Evolutionary conservation across 2,797 vertebrate species (phyloP).

Genomic region (Discoglossus pictus): DNA sequence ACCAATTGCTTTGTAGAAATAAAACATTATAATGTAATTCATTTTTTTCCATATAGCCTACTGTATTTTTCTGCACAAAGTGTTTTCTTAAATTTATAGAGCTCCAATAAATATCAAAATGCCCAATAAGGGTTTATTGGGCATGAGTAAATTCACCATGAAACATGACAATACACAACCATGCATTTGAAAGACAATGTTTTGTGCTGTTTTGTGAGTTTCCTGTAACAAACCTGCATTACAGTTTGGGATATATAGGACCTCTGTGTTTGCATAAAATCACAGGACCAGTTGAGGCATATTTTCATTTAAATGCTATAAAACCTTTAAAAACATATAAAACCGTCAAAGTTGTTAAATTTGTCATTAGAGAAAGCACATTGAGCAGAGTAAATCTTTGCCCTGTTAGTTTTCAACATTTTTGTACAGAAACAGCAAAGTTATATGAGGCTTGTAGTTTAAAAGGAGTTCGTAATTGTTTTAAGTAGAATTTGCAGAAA

Average conservation of each 20-base stretch:
- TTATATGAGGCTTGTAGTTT: conserved; percentile 26
- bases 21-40: too few relatives aligned
- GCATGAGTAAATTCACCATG: not conserved
- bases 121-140: not conserved
- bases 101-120: too few relatives aligned
- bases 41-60: too few relatives aligned
- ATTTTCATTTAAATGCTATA: conserved; percentile 37
- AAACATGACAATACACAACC: not conserved
- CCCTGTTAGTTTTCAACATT: conserved; percentile 17
- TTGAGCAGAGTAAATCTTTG: conserved; percentile 37
- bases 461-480: conserved; percentile 29
- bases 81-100: too few relatives aligned
- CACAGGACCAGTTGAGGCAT: conserved; percentile 10
- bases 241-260: conserved; percentile 12
- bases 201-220: conserved; percentile 12
- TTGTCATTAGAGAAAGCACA: conserved; percentile 17
- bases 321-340: conserved; percentile 26
- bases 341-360: conserved; percentile 33
- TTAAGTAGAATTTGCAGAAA: conserved; percentile 27
- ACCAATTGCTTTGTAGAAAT: too few relatives aligned
- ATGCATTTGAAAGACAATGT: not conserved
- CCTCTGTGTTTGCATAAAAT: conserved; percentile 29
- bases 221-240: not conserved
- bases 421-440: conserved; percentile 28
- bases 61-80: too few relatives aligned